Percentiles rank a stretch among this genome's conserved stretches.
These are phyloP conservation scores for Nephrotoma appendiculata DNA, from an alignment of 2,888 invertebrate genomes.

Conservation along the genomic window DNA sequence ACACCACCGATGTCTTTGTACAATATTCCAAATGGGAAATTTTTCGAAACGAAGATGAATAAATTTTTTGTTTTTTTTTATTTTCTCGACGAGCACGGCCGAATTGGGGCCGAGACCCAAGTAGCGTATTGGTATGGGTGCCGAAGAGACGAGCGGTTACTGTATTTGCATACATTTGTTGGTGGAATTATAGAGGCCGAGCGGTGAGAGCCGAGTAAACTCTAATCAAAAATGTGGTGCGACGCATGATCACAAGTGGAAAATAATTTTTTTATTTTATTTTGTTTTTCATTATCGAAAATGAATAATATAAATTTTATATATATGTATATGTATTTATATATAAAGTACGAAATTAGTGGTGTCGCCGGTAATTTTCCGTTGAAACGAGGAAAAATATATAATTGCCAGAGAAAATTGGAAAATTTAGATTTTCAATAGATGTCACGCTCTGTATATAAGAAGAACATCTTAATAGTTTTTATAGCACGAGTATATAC, in stretches of 20 bases:
- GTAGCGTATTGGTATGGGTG: neutral
- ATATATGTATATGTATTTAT: too few species aligned
- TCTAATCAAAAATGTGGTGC: neutral
- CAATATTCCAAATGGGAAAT: conserved; percentile 3
- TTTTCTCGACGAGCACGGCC: neutral
- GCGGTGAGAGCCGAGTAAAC: neutral
- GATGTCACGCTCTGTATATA: neutral
- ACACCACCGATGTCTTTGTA: conserved; percentile 6
- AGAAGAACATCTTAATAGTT: neutral
- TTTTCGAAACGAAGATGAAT: neutral
- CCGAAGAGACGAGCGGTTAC: neutral
- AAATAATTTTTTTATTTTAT: neutral
- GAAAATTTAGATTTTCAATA: neutral
- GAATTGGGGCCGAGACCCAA: neutral
- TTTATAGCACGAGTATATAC: neutral
- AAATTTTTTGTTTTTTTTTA: neutral
- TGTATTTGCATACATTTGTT: neutral
- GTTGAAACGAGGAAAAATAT: neutral
- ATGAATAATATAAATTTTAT: neutral
- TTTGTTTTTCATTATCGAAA: neutral
- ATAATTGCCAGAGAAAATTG: neutral
- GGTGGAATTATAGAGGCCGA: neutral
- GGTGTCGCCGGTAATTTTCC: neutral
- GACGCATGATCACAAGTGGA: neutral
- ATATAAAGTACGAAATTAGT: neutral